Base-by-base conservation (phyloP, 2,888 invertebrate species). In the Ecliptopera silaceata region DNA sequence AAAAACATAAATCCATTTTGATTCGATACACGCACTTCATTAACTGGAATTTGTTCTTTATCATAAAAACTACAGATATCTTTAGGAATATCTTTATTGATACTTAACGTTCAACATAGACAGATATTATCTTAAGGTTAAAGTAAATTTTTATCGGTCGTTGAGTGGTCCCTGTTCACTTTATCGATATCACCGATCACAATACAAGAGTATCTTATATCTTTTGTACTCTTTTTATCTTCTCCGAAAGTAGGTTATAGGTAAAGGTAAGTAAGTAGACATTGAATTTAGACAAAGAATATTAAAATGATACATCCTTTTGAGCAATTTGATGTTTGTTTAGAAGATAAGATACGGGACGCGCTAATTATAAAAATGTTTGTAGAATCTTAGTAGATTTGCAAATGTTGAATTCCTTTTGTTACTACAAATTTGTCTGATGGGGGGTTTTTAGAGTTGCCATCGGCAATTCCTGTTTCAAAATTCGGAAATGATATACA, bases 351-450 rank as follows among this genome's bases (percentile, higher is more conserved):
- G 70, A 71, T 73, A 71, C 50, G 46, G 57, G 50, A 57, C 18
- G 45, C 41, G 46, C 12, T 52, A 32, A 55, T 50, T 22, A 42
- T 42, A 58, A 59, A 59, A 61, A 66, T 71, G 57, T 72, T 69
- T 69, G 66, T 71, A 70, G 64, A 68, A 56, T 58, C 43, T 56
- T 56, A 41, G 59, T 59, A 57, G 51, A 56, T 56, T 55, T 56
- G 67, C 82, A 82, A 86, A 88, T 88, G 88, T 88, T 88, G 88
- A 88, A 88, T 88, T 88, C 88, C 88, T 88, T 84, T 82, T 61
- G 17, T 42, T 47, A 22, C 12, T 18, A 31, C 20, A 20, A 20
- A 4, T 15, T 22, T 20, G 18, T 44, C 4, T 64, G 46, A 69
- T 77, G 75, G 75, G 80, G 75, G 67, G 70, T 72, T 71, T 20